Conservation (phyloP, 1,140 invertebrate species). For the Tribolium castaneum region DNA sequence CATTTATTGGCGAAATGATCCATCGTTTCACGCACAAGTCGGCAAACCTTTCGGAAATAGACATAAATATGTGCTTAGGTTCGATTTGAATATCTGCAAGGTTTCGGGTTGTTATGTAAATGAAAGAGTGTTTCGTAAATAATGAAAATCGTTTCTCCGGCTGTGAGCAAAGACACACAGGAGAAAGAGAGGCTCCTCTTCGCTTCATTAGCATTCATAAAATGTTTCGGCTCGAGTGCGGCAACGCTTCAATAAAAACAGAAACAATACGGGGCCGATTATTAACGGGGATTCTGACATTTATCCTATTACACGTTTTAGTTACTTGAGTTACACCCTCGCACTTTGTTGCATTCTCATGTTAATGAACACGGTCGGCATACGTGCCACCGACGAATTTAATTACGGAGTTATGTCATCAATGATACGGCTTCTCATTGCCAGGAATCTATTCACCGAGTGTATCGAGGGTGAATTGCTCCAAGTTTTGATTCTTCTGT, state of each 20-base stretch:
- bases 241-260: conserved; percentile 44
- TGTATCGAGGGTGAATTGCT: background rate
- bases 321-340: conserved; percentile 40
- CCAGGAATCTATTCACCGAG: background rate
- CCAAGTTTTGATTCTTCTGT: background rate
- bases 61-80: conserved; percentile 28
- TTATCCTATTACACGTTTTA: conserved; percentile 45
- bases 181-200: background rate
- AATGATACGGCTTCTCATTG: conserved; percentile 17
- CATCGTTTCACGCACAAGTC: conserved; percentile 1
- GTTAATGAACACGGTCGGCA: conserved; percentile 11
- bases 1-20: conserved; percentile 23
- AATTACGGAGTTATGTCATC: conserved; percentile 22
- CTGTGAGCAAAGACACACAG: background rate
- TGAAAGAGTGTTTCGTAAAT: conserved; percentile 39
- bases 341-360: conserved; percentile 42
- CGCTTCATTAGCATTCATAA: conserved; percentile 44
- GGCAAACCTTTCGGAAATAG: background rate
- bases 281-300: conserved; percentile 44
- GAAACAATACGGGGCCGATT: conserved; percentile 43
- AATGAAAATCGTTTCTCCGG: conserved; percentile 35
- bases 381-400: conserved; percentile 14
- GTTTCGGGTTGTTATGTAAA: conserved; percentile 40
- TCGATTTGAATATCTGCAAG: conserved; percentile 31
- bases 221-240: conserved; percentile 41